Base-by-base conservation (phyloP, 92 coral and sea anemone genomes). In the Zoanthus sansibaricus region DNA sequence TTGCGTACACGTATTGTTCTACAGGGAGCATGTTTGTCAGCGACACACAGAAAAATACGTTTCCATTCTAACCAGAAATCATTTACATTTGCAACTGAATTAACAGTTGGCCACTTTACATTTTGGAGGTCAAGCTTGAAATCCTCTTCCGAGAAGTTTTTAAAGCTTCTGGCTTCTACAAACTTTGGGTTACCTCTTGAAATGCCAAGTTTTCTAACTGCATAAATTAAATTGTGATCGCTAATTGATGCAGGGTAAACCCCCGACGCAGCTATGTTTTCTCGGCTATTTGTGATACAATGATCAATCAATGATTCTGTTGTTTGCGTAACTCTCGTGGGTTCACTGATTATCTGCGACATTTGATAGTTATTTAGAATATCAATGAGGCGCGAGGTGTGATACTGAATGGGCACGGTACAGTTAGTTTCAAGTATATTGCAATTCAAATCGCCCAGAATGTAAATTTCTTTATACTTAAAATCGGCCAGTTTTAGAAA, bases 371-470 rank as follows among this genome's bases (percentile, higher is more conserved):
- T 67, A 18, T 85, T 78, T 52, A 52, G 73, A 21, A 85, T 62
- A 74, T 44, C 21, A 85, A 85, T 74, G 20, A 44, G 62, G 67
- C 72, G 49, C n/a, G 71, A 37, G 72, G 17, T 54, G 71, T 66
- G 51, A 66, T 32, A 11, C 82, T 59, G 72, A 72, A 80, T 10
- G n/a, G 12, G 45, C 82, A 86, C 51, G 16, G 52, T 55, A 44
- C 59, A 52, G 88, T 45, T 47, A 79, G 54, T 7, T 7, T 56
- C 15, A 56, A 56, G 62, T 0, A 11, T 56, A 45, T 79, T 84
- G 76, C 45, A 32, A 79, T 87, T 87, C 17, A 87, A 64, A 77
- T 87, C 90, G 70, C 90, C 86, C 16, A 76, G 82, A 71, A 87
- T 32, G 25, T 77, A 46, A 48, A 14, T 17, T 76, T 88, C 91